phyloP scores from a whole-genome alignment of 2,797 vertebrate genomes.

The Cygnus olor region DNA sequence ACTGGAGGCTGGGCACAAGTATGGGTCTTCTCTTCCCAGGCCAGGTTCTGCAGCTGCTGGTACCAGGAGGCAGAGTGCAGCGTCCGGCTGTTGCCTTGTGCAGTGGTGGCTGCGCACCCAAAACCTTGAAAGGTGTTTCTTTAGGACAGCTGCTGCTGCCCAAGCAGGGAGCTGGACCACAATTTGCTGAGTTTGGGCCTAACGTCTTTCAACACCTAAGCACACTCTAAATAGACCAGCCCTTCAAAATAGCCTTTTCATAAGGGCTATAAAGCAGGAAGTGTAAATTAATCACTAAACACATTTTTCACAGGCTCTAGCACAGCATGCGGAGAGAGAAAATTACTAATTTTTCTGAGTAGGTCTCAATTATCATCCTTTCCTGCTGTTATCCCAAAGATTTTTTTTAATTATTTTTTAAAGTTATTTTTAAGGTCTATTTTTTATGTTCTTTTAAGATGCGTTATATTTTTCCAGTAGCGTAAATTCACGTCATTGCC shows the following conservation, averaged over 20 bases:
- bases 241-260: neutral
- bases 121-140: neutral
- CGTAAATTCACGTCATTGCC: neutral
- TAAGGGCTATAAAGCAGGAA: neutral
- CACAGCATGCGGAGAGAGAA: neutral
- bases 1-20: rapidly evolving
- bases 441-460: neutral
- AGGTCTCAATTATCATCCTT: neutral
- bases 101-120: rapidly evolving
- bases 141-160: neutral
- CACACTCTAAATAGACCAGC: neutral
- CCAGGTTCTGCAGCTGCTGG: neutral
- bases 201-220: neutral
- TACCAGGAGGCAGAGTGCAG: neutral
- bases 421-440: neutral
- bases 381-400: neutral
- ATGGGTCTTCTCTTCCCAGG: rapidly evolving
- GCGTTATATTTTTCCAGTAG: neutral
- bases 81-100: rapidly evolving
- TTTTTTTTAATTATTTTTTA: neutral
- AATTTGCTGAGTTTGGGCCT: neutral
- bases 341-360: neutral
- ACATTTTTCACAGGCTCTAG: neutral
- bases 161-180: neutral
- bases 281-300: neutral